Evolutionary conservation across 2,888 invertebrate species (phyloP).

Genomic region (Erannis defoliaria): DNA sequence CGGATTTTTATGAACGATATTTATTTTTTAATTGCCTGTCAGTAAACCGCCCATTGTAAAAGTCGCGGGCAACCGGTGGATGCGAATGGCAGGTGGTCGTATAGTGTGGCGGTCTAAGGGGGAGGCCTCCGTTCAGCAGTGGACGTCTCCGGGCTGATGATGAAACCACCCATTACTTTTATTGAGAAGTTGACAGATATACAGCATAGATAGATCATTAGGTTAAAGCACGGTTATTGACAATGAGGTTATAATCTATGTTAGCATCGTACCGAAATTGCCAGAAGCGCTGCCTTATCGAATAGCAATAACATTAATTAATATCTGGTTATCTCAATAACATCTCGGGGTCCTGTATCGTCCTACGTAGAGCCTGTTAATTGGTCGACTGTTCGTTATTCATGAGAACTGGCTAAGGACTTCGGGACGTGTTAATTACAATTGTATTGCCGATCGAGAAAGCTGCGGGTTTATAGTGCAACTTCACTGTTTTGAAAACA

Average conservation of each 20-base stretch:
- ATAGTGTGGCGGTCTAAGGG: too few relatives aligned
- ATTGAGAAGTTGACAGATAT: too few relatives aligned
- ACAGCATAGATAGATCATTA: too few relatives aligned
- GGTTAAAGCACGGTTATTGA: too few relatives aligned
- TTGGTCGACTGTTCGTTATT: slow-evolving; percentile 49
- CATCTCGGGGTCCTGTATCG: slow-evolving; percentile 35
- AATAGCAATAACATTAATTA: slow-evolving; percentile 28
- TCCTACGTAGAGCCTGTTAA: slow-evolving; percentile 45
- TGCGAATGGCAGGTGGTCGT: too few relatives aligned
- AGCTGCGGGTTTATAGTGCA: background rate
- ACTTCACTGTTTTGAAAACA: background rate
- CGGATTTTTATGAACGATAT: too few relatives aligned
- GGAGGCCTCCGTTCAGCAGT: too few relatives aligned
- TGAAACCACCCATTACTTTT: too few relatives aligned
- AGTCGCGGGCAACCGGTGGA: too few relatives aligned
- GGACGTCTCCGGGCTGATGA: too few relatives aligned
- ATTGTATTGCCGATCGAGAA: slow-evolving; percentile 24
- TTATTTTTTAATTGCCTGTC: too few relatives aligned
- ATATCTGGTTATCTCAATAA: slow-evolving; percentile 31
- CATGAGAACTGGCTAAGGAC: slow-evolving; percentile 55
- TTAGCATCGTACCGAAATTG: slow-evolving; percentile 1
- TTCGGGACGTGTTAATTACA: slow-evolving; percentile 54
- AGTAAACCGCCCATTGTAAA: too few relatives aligned
- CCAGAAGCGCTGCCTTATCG: slow-evolving; percentile 9
- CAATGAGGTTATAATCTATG: background rate